A percentile compares a stretch with the other conserved stretches of the same genome.
phyloP scores from a whole-genome alignment of 2,113 vertebrate genomes.

The Promerops cafer region DNA sequence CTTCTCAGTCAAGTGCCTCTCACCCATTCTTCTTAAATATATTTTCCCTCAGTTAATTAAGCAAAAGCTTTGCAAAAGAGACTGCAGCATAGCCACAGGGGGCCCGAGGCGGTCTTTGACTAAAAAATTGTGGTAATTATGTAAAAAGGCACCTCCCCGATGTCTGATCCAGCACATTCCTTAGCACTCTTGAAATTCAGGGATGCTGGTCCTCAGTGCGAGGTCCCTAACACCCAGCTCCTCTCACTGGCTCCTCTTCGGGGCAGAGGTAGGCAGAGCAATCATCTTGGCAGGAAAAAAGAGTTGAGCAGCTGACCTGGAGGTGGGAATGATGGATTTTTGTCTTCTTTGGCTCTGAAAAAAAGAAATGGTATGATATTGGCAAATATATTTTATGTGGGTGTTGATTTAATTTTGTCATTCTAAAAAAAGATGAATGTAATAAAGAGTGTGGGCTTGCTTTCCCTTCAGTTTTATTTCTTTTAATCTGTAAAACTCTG shows the following conservation, averaged over 20 bases:
- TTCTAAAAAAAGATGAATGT: conserved; percentile 1
- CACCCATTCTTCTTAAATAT: neutral
- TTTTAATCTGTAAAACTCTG: conserved; percentile 4
- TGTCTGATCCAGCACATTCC: conserved; percentile 23
- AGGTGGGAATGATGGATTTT: conserved; percentile 43
- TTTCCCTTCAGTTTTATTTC: conserved; percentile 23
- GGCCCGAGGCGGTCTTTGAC: neutral
- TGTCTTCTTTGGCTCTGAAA: conserved; percentile 29
- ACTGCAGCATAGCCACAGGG: neutral
- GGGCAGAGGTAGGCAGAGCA: neutral
- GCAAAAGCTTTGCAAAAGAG: neutral
- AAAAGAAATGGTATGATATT: conserved; percentile 8
- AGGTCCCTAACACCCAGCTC: neutral
- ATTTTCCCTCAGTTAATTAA: neutral
- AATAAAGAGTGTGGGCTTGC: conserved; percentile 43
- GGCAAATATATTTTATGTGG: conserved; percentile 48
- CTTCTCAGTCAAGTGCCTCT: neutral
- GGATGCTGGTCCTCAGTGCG: neutral
- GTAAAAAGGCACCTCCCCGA: neutral
- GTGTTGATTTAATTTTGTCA: conserved; percentile 47
- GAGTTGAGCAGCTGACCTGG: conserved; percentile 40
- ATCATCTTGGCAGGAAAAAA: neutral
- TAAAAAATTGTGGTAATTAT: neutral
- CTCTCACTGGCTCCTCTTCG: conserved; percentile 30
- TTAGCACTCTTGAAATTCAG: neutral